phyloP scores from a whole-genome alignment of 2,113 vertebrate genomes.

The Haemorhous mexicanus region DNA sequence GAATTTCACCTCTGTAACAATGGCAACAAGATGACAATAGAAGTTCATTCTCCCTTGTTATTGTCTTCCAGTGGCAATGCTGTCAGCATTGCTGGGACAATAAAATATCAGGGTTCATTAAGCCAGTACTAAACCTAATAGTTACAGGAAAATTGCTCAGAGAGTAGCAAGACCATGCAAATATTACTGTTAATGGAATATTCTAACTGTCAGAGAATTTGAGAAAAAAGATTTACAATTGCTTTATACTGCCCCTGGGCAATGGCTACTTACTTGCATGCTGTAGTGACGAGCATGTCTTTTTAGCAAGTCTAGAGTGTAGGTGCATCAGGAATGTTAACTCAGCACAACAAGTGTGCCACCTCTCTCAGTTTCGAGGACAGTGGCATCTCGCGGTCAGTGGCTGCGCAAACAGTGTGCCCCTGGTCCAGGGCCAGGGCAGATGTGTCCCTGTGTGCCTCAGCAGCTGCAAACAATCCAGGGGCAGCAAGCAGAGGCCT shows the following conservation, averaged over 20 bases:
- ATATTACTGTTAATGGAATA: not conserved
- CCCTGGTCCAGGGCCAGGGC: rapidly evolving
- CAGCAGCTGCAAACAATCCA: not conserved
- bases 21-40: not conserved
- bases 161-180: not conserved
- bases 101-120: not conserved
- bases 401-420: rapidly evolving
- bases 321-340: not conserved
- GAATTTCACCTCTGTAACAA: not conserved
- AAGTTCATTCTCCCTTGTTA: not conserved
- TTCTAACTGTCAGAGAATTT: not conserved
- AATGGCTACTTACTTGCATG: not conserved
- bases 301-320: not conserved
- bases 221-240: not conserved
- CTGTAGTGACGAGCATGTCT: not conserved
- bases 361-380: not conserved
- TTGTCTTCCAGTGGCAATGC: not conserved
- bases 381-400: rapidly evolving
- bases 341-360: not conserved
- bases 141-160: not conserved
- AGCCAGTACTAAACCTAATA: not conserved
- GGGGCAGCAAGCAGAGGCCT: not conserved
- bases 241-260: not conserved
- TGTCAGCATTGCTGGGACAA: not conserved
- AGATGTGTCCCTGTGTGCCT: not conserved